Evolutionary conservation across 2,113 vertebrate genomes (phyloP), one percentile per base, ranked within the genome.

Genomic region (Periophthalmus modestus): DNA sequence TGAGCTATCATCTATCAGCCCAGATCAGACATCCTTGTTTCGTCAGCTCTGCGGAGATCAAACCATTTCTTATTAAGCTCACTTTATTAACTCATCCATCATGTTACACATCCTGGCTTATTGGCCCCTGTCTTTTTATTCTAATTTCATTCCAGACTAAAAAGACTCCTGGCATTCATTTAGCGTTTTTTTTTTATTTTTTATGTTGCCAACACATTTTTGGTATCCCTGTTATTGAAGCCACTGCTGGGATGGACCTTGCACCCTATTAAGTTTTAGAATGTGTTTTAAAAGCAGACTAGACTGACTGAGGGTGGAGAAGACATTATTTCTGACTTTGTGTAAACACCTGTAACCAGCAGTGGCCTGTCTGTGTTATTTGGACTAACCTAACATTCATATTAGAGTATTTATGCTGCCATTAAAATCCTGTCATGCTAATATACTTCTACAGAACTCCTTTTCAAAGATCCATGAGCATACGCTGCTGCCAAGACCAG

Each of bases 81-180:
- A 54, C 14, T 77, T 80, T 76, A 79, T 76, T 72, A 76, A 72
- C 23, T 72, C 9, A 66, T 68, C 55, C 28, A 43, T 83, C 68
- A 79, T 19, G 59, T 34, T 58, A 4, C 62, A 59, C n/a, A 15
- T 36, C 61, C 68, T 7, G 16, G 15, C 19, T 67, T 68, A 18
- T 76, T 50, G 39, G 18, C 34, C 62, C 52, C 67, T 63, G 63
- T 18, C n/a, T 55, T 14, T 15, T 61, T 46, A 36, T 54, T 68
- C 61, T 73, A 77, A 19, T 13, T 10, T 82, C 71, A 52, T 4
- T 10, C 48, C 28, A 33, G 43, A 50, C 67, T 52, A 28, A 69
- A 69, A 55, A 50, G 24, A 33, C 47, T 67, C 52, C 19, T 39
- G 62, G n/a, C 62, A 65, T 19, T 39, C 36, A 43, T 43, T 65